A percentile compares a stretch with the other conserved stretches of the same genome.
These are phyloP conservation scores for Zeuzera pyrina DNA, from an alignment of 2,888 invertebrate genomes.

Conservation along the genomic window DNA sequence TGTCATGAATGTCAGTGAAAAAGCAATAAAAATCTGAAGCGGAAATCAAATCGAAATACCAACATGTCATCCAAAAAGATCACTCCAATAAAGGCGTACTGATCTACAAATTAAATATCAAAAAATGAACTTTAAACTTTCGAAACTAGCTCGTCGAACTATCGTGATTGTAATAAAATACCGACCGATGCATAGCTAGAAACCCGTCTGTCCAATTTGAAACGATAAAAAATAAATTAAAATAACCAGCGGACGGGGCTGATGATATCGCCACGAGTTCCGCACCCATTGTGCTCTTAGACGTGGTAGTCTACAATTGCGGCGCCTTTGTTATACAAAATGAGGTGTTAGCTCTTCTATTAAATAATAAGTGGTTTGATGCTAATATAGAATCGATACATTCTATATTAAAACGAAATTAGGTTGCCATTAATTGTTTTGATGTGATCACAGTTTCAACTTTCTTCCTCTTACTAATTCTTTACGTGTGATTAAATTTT, in stretches of 20 bases:
- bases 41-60: conserved; percentile 1
- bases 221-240: conserved; percentile 71
- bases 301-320: conserved; percentile 64
- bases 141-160: conserved; percentile 35
- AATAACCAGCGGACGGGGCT: conserved; percentile 45
- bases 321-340: conserved; percentile 67
- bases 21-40: not conserved
- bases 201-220: conserved; percentile 60
- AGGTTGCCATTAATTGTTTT: too few relatives aligned
- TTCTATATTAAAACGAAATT: conserved; percentile 18
- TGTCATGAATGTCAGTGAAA: too few relatives aligned
- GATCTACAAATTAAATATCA: conserved; percentile 34
- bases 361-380: conserved; percentile 64
- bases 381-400: conserved; percentile 35
- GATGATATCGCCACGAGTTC: conserved; percentile 64
- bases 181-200: conserved; percentile 41
- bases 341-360: conserved; percentile 70
- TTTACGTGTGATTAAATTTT: too few relatives aligned
- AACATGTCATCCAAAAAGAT: conserved; percentile 3
- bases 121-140: conserved; percentile 62
- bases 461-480: too few relatives aligned
- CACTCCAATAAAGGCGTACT: conserved; percentile 1
- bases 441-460: too few relatives aligned
- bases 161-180: conserved; percentile 49
- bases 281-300: conserved; percentile 53